These are phyloP conservation scores for Calyptomena viridis DNA, from an alignment of 2,113 vertebrate genomes.

Conservation along the genomic window DNA sequence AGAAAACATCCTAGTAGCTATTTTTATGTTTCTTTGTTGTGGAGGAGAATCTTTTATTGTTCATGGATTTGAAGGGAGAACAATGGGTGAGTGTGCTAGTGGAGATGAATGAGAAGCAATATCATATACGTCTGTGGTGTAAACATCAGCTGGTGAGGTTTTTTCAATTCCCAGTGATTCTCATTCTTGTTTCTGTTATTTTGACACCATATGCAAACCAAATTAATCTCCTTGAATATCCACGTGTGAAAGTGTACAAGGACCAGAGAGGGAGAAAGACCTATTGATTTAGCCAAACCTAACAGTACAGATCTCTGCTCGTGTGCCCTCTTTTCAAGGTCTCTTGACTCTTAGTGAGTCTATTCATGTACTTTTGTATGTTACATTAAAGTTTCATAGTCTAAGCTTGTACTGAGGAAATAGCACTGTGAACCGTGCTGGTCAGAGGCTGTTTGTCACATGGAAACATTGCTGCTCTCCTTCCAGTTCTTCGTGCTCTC, in stretches of 20 bases:
- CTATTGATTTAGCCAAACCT: not conserved
- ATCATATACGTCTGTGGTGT: not conserved
- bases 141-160: conserved; percentile 38
- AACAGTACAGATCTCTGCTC: not conserved
- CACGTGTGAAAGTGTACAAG: not conserved
- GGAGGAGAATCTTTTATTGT: conserved; percentile 34
- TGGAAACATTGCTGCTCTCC: not conserved
- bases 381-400: not conserved
- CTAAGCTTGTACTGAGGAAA: not conserved
- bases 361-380: not conserved
- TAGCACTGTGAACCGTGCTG: accelerated
- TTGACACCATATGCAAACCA: not conserved
- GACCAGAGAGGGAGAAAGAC: not conserved
- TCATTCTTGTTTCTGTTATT: not conserved
- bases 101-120: not conserved
- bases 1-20: not conserved
- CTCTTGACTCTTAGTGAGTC: not conserved
- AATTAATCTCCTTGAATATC: not conserved
- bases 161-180: not conserved
- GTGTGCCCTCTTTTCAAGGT: not conserved
- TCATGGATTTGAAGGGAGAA: not conserved
- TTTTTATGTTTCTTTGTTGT: conserved; percentile 8
- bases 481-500: not conserved
- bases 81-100: not conserved
- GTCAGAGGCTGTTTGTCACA: not conserved